Evolutionary conservation across 2,888 invertebrate genomes (phyloP), one percentile per base, ranked within the genome.

Genomic region (Drosophila antonietae): DNA sequence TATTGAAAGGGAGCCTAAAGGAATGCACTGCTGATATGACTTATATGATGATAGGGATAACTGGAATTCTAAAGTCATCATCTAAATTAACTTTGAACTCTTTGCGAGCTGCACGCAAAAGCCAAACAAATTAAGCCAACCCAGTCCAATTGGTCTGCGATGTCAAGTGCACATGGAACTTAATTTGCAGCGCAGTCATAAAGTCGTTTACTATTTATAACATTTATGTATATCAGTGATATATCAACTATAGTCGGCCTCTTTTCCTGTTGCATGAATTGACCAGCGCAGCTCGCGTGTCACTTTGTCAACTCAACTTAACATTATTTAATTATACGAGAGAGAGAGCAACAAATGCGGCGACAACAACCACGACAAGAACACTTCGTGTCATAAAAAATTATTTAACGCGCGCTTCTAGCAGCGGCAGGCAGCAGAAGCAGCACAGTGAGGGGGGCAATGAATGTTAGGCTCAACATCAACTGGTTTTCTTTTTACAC

Each of bases 341-440:
- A 23, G 23, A 55, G 81, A 68, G 73, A 86, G 75, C 75, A 80
- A 77, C 83, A 83, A 86, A 72, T 78, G 83, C 80, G 83, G 73
- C 35, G 65, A 35, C 56, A 62, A 65, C 57, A 68, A 55, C 41
- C 37, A 60, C 67, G 74, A 78, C 78, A 78, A 78, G 75, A 83
- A 83, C 76, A 66, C 76, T 78, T 43, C 71, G 81, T 83, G 86
- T 81, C 85, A 86, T 86, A 86, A 83, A 85, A 85, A 86, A 77
- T 81, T 79, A 86, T 73, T 77, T 73, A 73, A 73, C 65, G 72
- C 73, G 67, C 70, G 67, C 44, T 51, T 44, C 47, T 62, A 71
- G 56, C 47, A 31, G 52, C 52, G 63, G 33, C 39, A 31, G 31
- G n/a, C 41, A n/a, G 18, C 8, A 9, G 10, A 9, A 0, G 14